Evolutionary conservation across 2,888 invertebrate genomes (phyloP).

Genomic region (Eupithecia tripunctaria): DNA sequence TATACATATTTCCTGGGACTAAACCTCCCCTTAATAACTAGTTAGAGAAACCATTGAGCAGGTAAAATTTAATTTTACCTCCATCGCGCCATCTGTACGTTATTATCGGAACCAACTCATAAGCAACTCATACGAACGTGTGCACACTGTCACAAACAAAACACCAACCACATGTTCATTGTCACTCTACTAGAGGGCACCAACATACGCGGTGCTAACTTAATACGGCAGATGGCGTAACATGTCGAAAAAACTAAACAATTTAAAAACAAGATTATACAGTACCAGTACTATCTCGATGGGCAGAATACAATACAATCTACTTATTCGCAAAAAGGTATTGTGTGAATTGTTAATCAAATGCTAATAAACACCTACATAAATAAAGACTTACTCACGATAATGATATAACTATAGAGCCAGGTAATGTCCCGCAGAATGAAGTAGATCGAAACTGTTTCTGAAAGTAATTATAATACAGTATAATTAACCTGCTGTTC

Average conservation of each 20-base stretch:
- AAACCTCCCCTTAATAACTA: no score
- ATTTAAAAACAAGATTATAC: no score
- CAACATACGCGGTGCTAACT: background rate
- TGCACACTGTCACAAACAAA: background rate
- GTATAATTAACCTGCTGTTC: background rate
- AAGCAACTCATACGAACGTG: background rate
- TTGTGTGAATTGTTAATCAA: background rate
- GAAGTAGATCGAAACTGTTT: background rate
- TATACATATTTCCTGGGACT: no score
- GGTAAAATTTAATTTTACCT: background rate
- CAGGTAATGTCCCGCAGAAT: constrained; percentile 8
- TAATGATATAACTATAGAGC: background rate
- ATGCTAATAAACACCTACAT: background rate
- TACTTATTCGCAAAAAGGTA: background rate
- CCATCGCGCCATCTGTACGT: constrained; percentile 19
- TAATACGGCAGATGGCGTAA: constrained; percentile 27
- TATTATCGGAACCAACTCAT: constrained; percentile 5
- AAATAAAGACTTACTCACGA: background rate
- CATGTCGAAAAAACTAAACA: constrained; percentile 7
- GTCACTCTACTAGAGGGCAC: background rate
- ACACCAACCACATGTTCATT: background rate
- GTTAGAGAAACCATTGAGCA: no score
- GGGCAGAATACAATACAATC: background rate
- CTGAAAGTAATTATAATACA: background rate
- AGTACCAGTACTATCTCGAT: no score